Percentiles rank a stretch among this genome's conserved stretches.
These are phyloP conservation scores for Cisticola juncidis DNA, from an alignment of 2,113 vertebrate species.

Conservation along the genomic window DNA sequence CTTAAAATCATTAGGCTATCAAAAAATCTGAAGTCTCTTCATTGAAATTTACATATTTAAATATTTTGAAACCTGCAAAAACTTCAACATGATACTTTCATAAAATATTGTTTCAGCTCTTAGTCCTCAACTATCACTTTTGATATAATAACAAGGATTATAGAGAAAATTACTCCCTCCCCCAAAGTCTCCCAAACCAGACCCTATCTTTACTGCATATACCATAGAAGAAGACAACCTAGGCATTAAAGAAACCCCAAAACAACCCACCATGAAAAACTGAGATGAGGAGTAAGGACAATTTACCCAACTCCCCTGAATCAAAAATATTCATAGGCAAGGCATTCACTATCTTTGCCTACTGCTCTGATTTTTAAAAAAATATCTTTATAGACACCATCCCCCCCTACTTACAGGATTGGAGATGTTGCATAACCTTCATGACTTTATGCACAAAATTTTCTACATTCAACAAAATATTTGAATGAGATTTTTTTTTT, in stretches of 20 bases:
- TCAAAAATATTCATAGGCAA: constrained; percentile 35
- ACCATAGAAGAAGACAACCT: constrained; percentile 29
- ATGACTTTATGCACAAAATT: constrained; percentile 43
- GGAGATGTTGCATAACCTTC: constrained; percentile 28
- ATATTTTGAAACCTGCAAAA: constrained; percentile 87
- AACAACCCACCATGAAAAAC: neutral
- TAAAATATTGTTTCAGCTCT: constrained; percentile 85
- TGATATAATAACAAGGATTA: constrained; percentile 80
- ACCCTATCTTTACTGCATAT: constrained; percentile 52
- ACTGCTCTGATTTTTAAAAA: neutral
- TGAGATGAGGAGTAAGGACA: constrained; percentile 33
- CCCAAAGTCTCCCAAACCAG: constrained; percentile 48
- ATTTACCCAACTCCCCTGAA: constrained; percentile 27
- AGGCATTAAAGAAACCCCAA: constrained; percentile 44
- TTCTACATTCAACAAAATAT: constrained; percentile 46
- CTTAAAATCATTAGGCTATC: constrained; percentile 87
- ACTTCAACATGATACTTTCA: constrained; percentile 85
- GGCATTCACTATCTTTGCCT: neutral
- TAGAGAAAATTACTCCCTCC: constrained; percentile 57
- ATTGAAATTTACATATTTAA: constrained; percentile 86
- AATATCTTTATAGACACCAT: neutral
- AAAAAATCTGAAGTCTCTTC: constrained; percentile 84
- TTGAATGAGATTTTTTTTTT: constrained; percentile 53
- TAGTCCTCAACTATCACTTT: constrained; percentile 83
- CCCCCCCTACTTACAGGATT: constrained; percentile 16